phyloP scores from a whole-genome alignment of 2,113 vertebrate genomes.

The Caracal caracal region DNA sequence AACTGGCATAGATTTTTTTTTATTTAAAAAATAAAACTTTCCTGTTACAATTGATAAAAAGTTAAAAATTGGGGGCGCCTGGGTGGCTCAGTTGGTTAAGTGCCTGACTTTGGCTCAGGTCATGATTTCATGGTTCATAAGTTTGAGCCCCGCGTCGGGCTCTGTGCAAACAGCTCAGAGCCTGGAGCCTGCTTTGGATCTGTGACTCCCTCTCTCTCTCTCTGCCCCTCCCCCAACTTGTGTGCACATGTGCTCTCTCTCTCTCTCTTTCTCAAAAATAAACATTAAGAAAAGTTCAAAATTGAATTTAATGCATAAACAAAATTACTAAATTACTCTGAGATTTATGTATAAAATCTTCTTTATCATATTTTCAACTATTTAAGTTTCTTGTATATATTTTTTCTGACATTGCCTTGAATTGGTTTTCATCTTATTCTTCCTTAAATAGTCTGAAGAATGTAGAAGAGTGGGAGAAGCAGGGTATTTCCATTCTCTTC shows the following conservation, averaged over 20 bases:
- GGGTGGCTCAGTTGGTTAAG: too few relatives aligned
- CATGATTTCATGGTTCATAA: too few relatives aligned
- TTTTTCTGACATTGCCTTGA: conserved; percentile 1
- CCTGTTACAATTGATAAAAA: not conserved
- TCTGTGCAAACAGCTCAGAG: too few relatives aligned
- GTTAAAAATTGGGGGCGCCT: not conserved
- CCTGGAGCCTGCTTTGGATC: too few relatives aligned
- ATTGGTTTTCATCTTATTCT: not conserved
- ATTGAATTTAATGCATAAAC: not conserved
- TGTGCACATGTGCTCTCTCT: too few relatives aligned
- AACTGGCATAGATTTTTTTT: conserved; percentile 21
- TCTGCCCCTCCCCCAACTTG: too few relatives aligned
- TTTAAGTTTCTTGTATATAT: not conserved
- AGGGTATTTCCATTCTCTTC: not conserved
- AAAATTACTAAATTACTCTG: not conserved
- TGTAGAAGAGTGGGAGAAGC: not conserved
- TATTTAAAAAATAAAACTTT: conserved; percentile 19
- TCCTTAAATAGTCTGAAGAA: not conserved
- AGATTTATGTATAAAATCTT: not conserved
- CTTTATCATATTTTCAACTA: not conserved
- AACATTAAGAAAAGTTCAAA: not conserved
- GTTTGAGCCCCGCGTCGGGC: too few relatives aligned
- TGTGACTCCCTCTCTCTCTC: too few relatives aligned
- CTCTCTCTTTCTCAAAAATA: too few relatives aligned
- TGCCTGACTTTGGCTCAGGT: too few relatives aligned